Percentiles rank a stretch among this genome's conserved stretches.
phyloP scores from a whole-genome alignment of 2,888 invertebrate genomes.

The Sphaerophoria rueppellii region DNA sequence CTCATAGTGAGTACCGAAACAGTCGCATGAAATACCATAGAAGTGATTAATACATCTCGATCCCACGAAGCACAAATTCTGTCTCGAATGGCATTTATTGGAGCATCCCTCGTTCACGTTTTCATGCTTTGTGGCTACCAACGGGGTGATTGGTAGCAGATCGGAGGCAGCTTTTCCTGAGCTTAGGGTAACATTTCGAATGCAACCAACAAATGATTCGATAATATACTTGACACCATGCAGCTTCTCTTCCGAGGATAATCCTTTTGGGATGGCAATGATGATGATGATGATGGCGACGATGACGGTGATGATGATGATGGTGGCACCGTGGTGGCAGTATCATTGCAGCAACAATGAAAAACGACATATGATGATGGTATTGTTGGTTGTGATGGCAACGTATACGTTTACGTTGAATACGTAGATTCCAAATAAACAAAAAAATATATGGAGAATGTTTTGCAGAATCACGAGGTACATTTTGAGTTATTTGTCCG shows the following conservation, averaged over 20 bases:
- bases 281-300: conserved; percentile 41
- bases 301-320: conserved; percentile 8
- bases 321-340: background rate
- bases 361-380: background rate
- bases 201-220: conserved; percentile 95
- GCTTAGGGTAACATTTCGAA: conserved; percentile 92
- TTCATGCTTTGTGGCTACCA: conserved; percentile 94
- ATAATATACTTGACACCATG: conserved; percentile 96
- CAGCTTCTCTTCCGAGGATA: conserved; percentile 93
- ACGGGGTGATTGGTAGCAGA: conserved; percentile 89
- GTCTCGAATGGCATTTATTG: conserved; percentile 90
- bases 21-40: conserved; percentile 94
- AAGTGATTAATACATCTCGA: conserved; percentile 96
- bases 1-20: conserved; percentile 95
- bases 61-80: conserved; percentile 93
- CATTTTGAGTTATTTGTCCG: conserved; percentile 51
- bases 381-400: conserved; percentile 30
- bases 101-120: conserved; percentile 95
- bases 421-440: background rate
- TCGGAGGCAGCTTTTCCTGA: conserved; percentile 94
- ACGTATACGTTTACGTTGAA: background rate
- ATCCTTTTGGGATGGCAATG: conserved; percentile 81
- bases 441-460: background rate
- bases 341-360: background rate
- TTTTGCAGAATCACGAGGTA: conserved; percentile 27